Percentiles rank a stretch among this genome's conserved stretches.
phyloP scores from a whole-genome alignment of 2,888 invertebrate genomes.

The Himalopsyche kuldschensis region DNA sequence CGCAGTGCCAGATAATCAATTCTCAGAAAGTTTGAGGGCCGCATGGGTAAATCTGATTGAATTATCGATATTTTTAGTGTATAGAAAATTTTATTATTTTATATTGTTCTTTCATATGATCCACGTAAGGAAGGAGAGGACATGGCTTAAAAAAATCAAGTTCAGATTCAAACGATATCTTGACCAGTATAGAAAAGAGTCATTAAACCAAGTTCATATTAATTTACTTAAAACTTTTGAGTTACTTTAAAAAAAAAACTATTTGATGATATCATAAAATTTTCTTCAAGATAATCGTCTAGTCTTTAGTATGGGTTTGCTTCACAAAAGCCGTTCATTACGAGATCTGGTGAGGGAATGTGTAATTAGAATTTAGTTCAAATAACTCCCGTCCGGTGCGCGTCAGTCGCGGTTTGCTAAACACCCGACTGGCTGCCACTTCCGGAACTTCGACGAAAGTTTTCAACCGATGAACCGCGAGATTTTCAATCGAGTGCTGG shows the following conservation, averaged over 20 bases:
- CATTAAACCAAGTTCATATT: too few species aligned
- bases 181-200: too few species aligned
- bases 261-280: not conserved
- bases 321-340: not conserved
- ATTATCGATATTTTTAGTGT: too few species aligned
- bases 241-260: not conserved
- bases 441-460: slow-evolving; percentile 8
- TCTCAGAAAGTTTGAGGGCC: too few species aligned
- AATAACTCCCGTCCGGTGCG: not conserved
- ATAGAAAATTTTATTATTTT: too few species aligned
- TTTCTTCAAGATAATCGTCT: not conserved
- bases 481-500: not conserved
- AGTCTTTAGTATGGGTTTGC: not conserved
- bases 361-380: slow-evolving; percentile 7
- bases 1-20: too few species aligned
- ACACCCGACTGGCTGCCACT: not conserved
- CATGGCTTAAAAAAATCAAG: too few species aligned
- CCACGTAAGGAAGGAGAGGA: too few species aligned
- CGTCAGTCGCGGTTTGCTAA: not conserved
- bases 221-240: too few species aligned
- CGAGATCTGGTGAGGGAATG: not conserved
- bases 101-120: too few species aligned
- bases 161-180: too few species aligned
- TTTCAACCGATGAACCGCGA: not conserved
- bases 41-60: too few species aligned